Base-by-base conservation (phyloP, 2,113 vertebrate genomes). In the Python bivittatus region DNA sequence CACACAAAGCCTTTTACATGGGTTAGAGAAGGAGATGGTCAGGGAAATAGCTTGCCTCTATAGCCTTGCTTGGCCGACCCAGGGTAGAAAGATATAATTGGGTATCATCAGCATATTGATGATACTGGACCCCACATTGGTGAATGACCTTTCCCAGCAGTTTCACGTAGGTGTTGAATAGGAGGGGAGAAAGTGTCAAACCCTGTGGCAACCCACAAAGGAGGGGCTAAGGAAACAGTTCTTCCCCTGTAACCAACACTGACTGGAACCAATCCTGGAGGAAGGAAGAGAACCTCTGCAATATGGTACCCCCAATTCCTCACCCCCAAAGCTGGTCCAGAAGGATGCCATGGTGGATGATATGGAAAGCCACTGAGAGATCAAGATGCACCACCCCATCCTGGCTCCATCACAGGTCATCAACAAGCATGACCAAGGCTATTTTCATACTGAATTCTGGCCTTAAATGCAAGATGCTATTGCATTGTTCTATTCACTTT, bases 401-500 rank as follows among this genome's bases (percentile, higher is more conserved):
- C 72, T 79, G 17, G 48, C 48, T 48, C 48, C 5, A 6, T 17
- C 72, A 79, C 33, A 38, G 68, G 17, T 33, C 68, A 79, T 33
- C 20, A 79, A 72, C 15, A 79, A 79, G 33, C 72, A 42, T 42
- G 33, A 42, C 33, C 7, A 10, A 42, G 33, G 17, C 33, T 79
- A 79, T 79, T 79, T 42, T 17, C 22, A 2, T 22, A 38, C 15
- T 79, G 17, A 79, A 79, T 38, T 33, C 72, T 7, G 38, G 72
- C 68, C 20, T 79, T 79, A 79, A 79, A 79, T 79, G 68, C 17
- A 38, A 33, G 33, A 79, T 8, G 25, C 84, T 48, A 15, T 96
- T n/a, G n/a, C n/a, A n/a, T n/a, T 92, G 85, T 96, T 96, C 94
- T 93, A 92, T 96, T 79, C 95, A 88, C 88, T 93, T 91, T 96